Conservation (phyloP, 2,113 vertebrate species). For the Sceloporus tristichus region DNA sequence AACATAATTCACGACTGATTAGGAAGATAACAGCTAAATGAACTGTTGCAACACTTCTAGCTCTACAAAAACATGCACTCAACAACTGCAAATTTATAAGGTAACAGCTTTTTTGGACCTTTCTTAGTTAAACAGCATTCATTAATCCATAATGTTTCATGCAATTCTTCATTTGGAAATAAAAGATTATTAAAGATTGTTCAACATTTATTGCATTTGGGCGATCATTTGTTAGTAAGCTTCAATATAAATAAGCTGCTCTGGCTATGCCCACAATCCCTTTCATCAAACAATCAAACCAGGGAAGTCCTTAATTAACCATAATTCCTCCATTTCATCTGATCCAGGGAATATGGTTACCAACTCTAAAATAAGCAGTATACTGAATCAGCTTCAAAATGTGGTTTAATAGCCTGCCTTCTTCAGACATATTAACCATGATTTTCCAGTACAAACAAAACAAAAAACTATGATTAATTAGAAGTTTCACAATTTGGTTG, state of each 20-base stretch:
- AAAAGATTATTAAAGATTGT: neutral
- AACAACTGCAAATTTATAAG: neutral
- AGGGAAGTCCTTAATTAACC: neutral
- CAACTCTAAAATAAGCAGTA: neutral
- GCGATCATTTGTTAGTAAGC: neutral
- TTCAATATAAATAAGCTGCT: neutral
- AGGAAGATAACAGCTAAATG: neutral
- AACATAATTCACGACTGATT: neutral
- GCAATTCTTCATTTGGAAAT: neutral
- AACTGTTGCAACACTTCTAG: neutral
- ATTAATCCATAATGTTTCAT: neutral
- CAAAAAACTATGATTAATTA: neutral
- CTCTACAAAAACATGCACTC: neutral
- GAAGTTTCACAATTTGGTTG: neutral
- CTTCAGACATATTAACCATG: neutral
- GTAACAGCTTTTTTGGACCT: neutral
- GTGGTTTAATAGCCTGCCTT: neutral
- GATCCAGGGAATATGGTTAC: neutral
- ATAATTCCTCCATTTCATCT: neutral
- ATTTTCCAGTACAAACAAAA: neutral
- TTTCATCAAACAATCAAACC: neutral
- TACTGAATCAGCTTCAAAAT: neutral
- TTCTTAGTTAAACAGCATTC: neutral
- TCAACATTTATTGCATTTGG: neutral
- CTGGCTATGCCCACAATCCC: neutral